Percentiles rank a stretch among this genome's conserved stretches.
Conservation (phyloP, 2,888 invertebrate species). For the Cyclophora punctaria region DNA sequence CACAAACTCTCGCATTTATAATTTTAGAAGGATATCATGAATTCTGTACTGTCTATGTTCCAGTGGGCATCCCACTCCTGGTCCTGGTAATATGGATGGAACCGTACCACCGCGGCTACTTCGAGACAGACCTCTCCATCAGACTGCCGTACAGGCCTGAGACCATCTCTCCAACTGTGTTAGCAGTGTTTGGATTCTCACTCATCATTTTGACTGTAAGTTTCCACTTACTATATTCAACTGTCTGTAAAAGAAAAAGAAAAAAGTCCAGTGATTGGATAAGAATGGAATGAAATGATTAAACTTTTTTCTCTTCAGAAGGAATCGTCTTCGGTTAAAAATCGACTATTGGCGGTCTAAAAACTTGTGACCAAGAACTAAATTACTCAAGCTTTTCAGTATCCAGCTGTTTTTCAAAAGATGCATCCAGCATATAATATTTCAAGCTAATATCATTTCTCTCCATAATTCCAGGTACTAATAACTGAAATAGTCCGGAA, state of each 20-base stretch:
- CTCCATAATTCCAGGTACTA: conserved; percentile 35
- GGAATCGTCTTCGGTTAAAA: no score
- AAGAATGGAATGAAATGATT: no score
- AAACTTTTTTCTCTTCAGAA: no score
- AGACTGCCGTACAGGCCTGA: conserved; percentile 86
- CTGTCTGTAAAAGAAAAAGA: no score
- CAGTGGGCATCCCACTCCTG: conserved; percentile 83
- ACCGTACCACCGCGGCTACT: conserved; percentile 89
- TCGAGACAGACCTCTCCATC: conserved; percentile 90
- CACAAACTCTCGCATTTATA: no score
- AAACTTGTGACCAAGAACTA: no score
- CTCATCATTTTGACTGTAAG: conserved; percentile 43
- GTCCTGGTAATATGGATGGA: conserved; percentile 77
- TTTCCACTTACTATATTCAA: background rate
- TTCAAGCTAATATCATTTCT: background rate
- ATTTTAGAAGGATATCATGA: no score
- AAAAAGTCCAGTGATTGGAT: no score
- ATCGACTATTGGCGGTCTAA: no score
- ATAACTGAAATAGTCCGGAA: conserved; percentile 43
- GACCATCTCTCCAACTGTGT: conserved; percentile 80
- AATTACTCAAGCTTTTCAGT: no score
- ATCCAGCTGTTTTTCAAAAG: no score
- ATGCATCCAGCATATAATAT: no score
- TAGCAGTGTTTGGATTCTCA: conserved; percentile 79
- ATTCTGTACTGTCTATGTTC: conserved; percentile 33